These are phyloP conservation scores for Micoletzkya japonica DNA, from an alignment of 2,888 invertebrate genomes.

Conservation along the genomic window DNA sequence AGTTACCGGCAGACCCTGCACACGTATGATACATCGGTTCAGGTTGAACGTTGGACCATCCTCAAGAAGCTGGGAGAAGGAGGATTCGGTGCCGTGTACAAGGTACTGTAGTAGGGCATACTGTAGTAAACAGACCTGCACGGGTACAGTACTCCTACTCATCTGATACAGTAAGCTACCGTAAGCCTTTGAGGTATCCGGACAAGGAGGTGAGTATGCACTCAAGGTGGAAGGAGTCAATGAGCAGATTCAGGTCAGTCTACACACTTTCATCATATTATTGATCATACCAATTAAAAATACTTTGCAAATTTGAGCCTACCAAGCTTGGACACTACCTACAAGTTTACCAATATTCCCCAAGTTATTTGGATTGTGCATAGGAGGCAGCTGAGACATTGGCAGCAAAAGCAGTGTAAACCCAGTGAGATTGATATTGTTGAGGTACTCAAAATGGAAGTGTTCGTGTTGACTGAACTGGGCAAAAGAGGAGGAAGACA, in stretches of 20 bases:
- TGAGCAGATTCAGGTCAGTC: constrained; percentile 45
- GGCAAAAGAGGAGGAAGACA: constrained; percentile 54
- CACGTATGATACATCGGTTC: neutral
- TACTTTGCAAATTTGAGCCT: too few relatives aligned
- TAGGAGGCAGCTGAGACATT: too few relatives aligned
- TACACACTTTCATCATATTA: neutral
- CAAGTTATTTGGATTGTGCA: too few relatives aligned
- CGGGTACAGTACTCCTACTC: neutral
- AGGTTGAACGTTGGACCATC: constrained; percentile 55
- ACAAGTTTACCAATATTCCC: too few relatives aligned
- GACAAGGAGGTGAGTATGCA: constrained; percentile 48
- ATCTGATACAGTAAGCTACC: too few relatives aligned
- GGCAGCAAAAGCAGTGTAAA: too few relatives aligned
- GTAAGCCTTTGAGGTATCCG: constrained; percentile 28
- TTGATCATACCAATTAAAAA: too few relatives aligned
- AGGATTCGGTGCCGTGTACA: constrained; percentile 56
- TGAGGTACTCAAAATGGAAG: constrained; percentile 61
- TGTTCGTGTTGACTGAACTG: constrained; percentile 55
- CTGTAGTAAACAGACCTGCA: constrained; percentile 1
- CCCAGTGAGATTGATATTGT: constrained; percentile 6
- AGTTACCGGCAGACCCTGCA: neutral
- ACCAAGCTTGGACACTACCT: too few relatives aligned
- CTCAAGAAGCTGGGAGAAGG: constrained; percentile 59
- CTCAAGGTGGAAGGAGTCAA: constrained; percentile 53
- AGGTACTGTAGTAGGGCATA: constrained; percentile 30